Base-by-base conservation (phyloP, 2,797 vertebrate genomes). In the Xenops minutus region DNA sequence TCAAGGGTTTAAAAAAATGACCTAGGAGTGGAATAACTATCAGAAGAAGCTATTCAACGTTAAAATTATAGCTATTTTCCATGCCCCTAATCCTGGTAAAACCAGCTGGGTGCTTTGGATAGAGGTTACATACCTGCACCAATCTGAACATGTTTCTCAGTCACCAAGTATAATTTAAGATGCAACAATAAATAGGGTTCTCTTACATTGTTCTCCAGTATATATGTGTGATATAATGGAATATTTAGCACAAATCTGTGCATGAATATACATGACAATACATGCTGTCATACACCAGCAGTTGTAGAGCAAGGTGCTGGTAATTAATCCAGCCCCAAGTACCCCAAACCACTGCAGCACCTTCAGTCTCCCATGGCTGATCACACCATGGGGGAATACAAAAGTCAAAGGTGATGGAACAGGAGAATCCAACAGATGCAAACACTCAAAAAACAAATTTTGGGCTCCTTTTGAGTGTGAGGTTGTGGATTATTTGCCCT, bases 341-440 rank as follows among this genome's bases (percentile, higher is more conserved):
- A 24, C 46, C 48, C 34, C 46, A 54, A 61, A 72, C 7, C 30
- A 22, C 41, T 46, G 54, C 49, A 87, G 41, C 43, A 66, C 7
- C 71, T 43, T 43, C 78, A 58, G 15, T 5, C 10, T 13, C 13
- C 7, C 17, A 0, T 1, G 7, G 6, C 34, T 78, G 32, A 17
- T 34, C 56, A 63, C 2, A 1, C 44, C 6, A 0, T 6, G 11
- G 10, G 14, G 21, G 14, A 39, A 18, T 26, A 43, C n/a, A 34
- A 5, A 75, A 63, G 3, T 29, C 43, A 79, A 74, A 10, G 30
- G 26, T 27, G 19, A 29, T 36, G 24, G 26, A 87, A 51, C 13
- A 68, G 64, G 12, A 36, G 36, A 34, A 48, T 64, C 20, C 14
- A 51, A 16, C 37, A 83, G 12, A 22, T 7, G 34, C 9, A 78